These are phyloP conservation scores for Amphiprion clarkii DNA, from an alignment of 2,797 vertebrate species.

Conservation along the genomic window DNA sequence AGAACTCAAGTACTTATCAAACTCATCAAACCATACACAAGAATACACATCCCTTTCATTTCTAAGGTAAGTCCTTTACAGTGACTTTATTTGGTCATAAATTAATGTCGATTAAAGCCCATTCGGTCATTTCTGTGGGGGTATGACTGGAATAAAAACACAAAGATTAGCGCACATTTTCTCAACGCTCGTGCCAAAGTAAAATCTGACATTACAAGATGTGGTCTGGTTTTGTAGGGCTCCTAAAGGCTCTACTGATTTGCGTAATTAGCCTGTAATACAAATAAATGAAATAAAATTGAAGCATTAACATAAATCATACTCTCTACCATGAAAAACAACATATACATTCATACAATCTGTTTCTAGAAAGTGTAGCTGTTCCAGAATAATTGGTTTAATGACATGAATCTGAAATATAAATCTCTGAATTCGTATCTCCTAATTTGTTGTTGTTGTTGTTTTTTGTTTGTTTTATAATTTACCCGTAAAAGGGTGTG, in stretches of 20 bases:
- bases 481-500: too few relatives aligned
- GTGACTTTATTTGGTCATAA: background rate
- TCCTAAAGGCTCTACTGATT: background rate
- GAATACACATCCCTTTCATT: constrained; percentile 99
- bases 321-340: background rate
- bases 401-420: background rate
- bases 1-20: constrained; percentile 99
- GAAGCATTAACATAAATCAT: background rate
- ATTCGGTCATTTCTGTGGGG: background rate
- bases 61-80: constrained; percentile 91
- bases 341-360: background rate
- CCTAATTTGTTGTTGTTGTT: too few relatives aligned
- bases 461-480: too few relatives aligned
- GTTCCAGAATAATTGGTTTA: background rate
- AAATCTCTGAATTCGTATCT: too few relatives aligned
- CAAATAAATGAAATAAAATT: background rate
- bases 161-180: background rate
- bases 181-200: background rate
- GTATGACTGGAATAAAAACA: background rate
- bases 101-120: background rate
- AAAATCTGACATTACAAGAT: background rate
- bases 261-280: background rate
- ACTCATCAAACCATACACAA: constrained; percentile 99
- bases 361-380: too few relatives aligned
- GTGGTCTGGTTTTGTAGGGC: background rate